A percentile compares a stretch with the other conserved stretches of the same genome.
Evolutionary conservation across 1,140 invertebrate species (phyloP).

Genomic region (Drosophila pallidifrons): DNA sequence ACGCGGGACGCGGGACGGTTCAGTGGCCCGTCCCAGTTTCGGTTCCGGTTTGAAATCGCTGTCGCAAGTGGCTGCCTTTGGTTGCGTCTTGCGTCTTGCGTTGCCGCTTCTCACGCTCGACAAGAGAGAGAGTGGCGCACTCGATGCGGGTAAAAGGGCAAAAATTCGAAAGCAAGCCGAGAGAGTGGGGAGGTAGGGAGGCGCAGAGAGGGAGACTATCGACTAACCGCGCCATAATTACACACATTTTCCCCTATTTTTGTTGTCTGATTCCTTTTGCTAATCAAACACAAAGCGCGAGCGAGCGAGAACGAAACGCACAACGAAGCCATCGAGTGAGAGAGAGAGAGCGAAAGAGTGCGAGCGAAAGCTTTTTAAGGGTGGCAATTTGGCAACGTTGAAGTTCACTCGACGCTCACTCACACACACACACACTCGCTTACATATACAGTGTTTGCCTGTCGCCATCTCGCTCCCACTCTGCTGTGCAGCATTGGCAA

Average conservation of each 20-base stretch:
- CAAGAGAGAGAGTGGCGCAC: slow-evolving; percentile 33
- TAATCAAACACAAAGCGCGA: slow-evolving; percentile 65
- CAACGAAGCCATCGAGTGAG: neutral
- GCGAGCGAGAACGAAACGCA: neutral
- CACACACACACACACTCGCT: slow-evolving; percentile 30
- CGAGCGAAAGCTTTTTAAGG: slow-evolving; percentile 67
- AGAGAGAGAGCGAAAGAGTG: slow-evolving; percentile 9
- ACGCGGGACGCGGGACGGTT: neutral
- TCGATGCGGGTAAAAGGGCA: slow-evolving; percentile 51
- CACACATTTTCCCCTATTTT: slow-evolving; percentile 41
- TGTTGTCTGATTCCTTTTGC: slow-evolving; percentile 44
- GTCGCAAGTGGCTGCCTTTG: slow-evolving; percentile 20
- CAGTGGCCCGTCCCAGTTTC: slow-evolving; percentile 24
- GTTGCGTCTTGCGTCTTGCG: neutral
- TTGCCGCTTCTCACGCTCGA: slow-evolving; percentile 19
- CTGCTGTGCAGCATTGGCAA: slow-evolving; percentile 12
- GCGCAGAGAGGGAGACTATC: neutral
- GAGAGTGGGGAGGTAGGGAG: neutral
- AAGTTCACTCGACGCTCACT: slow-evolving; percentile 62
- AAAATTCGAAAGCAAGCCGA: neutral
- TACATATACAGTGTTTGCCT: slow-evolving; percentile 20
- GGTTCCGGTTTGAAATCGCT: neutral
- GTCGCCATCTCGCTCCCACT: slow-evolving; percentile 20
- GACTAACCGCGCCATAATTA: slow-evolving; percentile 73
- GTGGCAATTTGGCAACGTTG: slow-evolving; percentile 73